Conservation (phyloP, 2,797 vertebrate species). For the Helarctos malayanus region DNA sequence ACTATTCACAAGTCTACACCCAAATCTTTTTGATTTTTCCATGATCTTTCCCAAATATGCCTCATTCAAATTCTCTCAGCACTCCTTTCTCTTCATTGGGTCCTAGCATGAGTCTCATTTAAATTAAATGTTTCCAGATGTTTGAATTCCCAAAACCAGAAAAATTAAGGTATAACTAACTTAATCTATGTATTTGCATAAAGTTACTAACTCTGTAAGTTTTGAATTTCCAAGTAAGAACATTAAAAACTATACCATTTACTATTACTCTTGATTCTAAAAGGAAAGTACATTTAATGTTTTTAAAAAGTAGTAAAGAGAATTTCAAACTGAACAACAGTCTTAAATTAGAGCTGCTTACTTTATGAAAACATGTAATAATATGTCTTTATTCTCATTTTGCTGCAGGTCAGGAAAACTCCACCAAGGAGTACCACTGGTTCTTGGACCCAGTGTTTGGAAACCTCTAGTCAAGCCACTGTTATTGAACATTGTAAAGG, state of each 20-base stretch:
- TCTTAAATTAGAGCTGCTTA: conserved; percentile 58
- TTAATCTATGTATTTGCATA: conserved; percentile 37
- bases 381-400: conserved; percentile 33
- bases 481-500: not conserved
- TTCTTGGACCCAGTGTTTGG: conserved; percentile 25
- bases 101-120: conserved; percentile 47
- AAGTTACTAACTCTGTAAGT: conserved; percentile 35
- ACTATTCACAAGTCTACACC: conserved; percentile 48
- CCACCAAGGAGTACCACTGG: conserved; percentile 13
- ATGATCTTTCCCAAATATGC: conserved; percentile 54
- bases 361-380: conserved; percentile 45
- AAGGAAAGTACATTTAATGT: conserved; percentile 22
- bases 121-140: conserved; percentile 70
- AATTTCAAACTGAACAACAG: conserved; percentile 34
- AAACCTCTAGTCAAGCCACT: conserved; percentile 10
- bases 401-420: conserved; percentile 39
- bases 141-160: conserved; percentile 58
- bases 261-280: conserved; percentile 49
- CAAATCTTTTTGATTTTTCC: conserved; percentile 64
- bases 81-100: conserved; percentile 38
- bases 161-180: conserved; percentile 59
- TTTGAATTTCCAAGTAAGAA: conserved; percentile 58
- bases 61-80: conserved; percentile 63
- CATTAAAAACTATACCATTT: not conserved
- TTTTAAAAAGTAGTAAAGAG: conserved; percentile 40